phyloP scores from a whole-genome alignment of 2,113 vertebrate species.

The Pycnonotus jocosus region DNA sequence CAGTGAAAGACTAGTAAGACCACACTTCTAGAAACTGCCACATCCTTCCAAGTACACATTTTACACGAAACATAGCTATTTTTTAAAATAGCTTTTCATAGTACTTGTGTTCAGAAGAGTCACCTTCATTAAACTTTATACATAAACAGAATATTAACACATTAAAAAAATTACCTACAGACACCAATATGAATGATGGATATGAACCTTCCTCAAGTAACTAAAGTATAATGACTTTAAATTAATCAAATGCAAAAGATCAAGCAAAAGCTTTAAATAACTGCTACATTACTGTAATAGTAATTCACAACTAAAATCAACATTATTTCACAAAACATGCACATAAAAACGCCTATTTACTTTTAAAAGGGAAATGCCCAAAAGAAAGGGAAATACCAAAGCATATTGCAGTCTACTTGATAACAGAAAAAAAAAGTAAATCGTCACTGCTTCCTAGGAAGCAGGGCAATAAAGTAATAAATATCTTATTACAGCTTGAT shows the following conservation, averaged over 20 bases:
- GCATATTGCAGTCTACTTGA: slow-evolving; percentile 16
- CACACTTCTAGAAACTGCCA: background rate
- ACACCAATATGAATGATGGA: background rate
- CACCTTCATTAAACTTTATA: background rate
- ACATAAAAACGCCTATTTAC: background rate
- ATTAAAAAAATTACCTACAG: background rate
- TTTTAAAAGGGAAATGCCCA: slow-evolving; percentile 22
- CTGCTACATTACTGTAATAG: background rate
- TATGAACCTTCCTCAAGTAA: background rate
- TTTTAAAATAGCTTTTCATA: background rate
- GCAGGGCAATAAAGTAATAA: background rate
- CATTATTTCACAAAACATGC: background rate
- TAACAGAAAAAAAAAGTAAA: slow-evolving; percentile 14
- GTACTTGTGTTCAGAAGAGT: background rate
- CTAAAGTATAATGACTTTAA: background rate
- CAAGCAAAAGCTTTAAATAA: background rate
- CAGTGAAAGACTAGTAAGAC: background rate
- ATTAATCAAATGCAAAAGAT: background rate
- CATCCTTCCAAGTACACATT: background rate
- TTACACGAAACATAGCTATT: background rate
- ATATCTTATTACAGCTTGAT: background rate
- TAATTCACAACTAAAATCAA: background rate
- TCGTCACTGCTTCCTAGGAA: background rate
- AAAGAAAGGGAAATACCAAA: slow-evolving; percentile 50
- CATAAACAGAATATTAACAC: background rate